A percentile compares a stretch with the other conserved stretches of the same genome.
Evolutionary conservation across 2,888 invertebrate genomes (phyloP).

Genomic region (Agrilus mali): DNA sequence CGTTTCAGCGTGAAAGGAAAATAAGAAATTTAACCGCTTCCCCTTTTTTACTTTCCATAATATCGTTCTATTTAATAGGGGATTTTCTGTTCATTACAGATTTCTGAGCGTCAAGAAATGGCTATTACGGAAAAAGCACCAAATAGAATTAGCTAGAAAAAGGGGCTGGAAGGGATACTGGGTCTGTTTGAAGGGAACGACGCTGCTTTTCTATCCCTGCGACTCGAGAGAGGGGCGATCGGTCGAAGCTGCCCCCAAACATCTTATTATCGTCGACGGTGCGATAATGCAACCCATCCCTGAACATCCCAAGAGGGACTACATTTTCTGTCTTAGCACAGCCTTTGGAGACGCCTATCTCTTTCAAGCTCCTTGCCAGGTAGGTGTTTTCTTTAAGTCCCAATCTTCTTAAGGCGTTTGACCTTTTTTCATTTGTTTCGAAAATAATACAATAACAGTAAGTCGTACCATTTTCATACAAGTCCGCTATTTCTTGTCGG

Average conservation of each 20-base stretch:
- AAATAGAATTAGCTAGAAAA: slow-evolving; percentile 89
- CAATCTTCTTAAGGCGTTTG: no score
- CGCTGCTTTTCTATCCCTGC: slow-evolving; percentile 89
- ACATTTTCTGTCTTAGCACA: slow-evolving; percentile 96
- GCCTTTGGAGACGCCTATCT: slow-evolving; percentile 96
- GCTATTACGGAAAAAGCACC: slow-evolving; percentile 91
- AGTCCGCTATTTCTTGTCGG: no score
- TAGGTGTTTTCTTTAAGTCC: slow-evolving; percentile 28
- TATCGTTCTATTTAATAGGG: neutral
- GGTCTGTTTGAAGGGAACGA: slow-evolving; percentile 96
- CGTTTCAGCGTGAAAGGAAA: no score
- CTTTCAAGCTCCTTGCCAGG: slow-evolving; percentile 83
- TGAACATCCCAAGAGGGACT: slow-evolving; percentile 96
- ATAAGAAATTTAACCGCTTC: no score
- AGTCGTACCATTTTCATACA: no score
- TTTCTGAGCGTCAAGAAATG: slow-evolving; percentile 97
- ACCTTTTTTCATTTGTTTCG: no score
- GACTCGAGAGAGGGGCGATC: slow-evolving; percentile 83
- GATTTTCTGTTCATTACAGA: slow-evolving; percentile 40
- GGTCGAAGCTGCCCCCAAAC: slow-evolving; percentile 87
- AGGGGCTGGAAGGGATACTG: slow-evolving; percentile 98
- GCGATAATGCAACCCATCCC: slow-evolving; percentile 98
- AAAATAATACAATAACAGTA: no score
- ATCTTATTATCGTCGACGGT: slow-evolving; percentile 90
- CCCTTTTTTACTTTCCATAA: neutral